Evolutionary conservation across 1,140 invertebrate species (phyloP), one percentile per base, ranked within the genome.

Genomic region (Drosophila funebris): DNA sequence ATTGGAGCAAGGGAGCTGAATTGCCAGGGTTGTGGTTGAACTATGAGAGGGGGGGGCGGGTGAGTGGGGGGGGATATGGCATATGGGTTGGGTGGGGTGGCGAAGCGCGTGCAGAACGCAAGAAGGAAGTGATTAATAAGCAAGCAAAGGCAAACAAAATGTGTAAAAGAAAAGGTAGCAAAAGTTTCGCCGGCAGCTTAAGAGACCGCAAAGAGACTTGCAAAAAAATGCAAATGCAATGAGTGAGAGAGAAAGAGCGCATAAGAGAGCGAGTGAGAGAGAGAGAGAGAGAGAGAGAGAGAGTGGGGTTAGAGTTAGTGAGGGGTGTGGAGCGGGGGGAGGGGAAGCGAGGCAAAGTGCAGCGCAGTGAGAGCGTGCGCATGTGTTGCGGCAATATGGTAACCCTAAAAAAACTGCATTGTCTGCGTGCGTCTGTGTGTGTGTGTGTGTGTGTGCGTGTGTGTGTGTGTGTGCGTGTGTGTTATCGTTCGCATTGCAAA

Each of bases 51-150:
- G 11, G 16, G 3, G 3, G 18, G 13, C 13, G 3, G 31, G 3
- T 8, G 39, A 6, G n/a, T 14, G 8, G 7, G 11, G 18, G 41
- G 20, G 1, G 24, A 7, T 8, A 13, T 4, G 13, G 9, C n/a
- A n/a, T n/a, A n/a, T 5, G 20, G 37, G 37, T 4, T 41, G 29
- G 22, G 31, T 13, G 11, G 39, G 8, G 20, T 16, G 22, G 39
- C 16, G 31, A 60, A 68, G 64, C 70, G 70, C 70, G 70, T 68
- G 70, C 56, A 61, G 69, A 62, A 50, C 64, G 61, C 66, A 56
- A 68, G 74, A 76, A 69, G 79, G 75, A 82, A 82, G 75, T 83
- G 61, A 82, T 83, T 82, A 80, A 80, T 80, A 73, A 71, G 62
- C 73, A 64, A 62, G 54, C 62, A 43, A 74, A 78, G 46, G 66